phyloP scores from a whole-genome alignment of 2,113 vertebrate genomes.

The Morone chrysops region DNA sequence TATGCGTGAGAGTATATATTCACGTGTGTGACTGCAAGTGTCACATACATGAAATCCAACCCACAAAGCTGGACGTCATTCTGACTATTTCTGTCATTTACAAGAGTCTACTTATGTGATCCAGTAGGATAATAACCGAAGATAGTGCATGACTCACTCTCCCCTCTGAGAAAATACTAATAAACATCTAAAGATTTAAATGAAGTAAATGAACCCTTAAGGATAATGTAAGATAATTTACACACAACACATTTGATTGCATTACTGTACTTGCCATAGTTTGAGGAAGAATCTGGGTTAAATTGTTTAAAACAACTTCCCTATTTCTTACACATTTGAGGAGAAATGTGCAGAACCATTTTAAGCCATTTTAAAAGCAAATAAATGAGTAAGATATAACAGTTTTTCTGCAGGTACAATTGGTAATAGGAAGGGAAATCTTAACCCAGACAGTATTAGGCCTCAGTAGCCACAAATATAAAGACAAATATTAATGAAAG shows the following conservation, averaged over 20 bases:
- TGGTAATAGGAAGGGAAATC: too few relatives aligned
- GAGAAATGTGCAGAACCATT: neutral
- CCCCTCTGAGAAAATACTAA: slow-evolving; percentile 4
- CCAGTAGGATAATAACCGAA: slow-evolving; percentile 28
- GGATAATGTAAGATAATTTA: neutral
- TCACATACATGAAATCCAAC: slow-evolving; percentile 58
- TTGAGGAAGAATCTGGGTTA: neutral
- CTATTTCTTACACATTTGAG: neutral
- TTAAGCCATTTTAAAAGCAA: neutral
- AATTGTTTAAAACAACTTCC: neutral
- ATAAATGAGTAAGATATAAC: neutral
- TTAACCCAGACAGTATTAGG: too few relatives aligned
- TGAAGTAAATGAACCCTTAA: neutral
- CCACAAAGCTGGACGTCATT: slow-evolving; percentile 52
- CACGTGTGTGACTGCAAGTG: slow-evolving; percentile 5
- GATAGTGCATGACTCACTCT: slow-evolving; percentile 17
- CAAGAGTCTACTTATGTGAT: slow-evolving; percentile 30
- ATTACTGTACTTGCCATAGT: neutral
- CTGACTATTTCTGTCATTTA: slow-evolving; percentile 60
- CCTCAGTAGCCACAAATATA: too few relatives aligned
- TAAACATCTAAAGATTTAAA: neutral
- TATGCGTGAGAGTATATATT: slow-evolving; percentile 36
- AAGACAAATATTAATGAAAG: too few relatives aligned
- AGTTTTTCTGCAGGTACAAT: neutral
- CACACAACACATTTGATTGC: neutral